phyloP scores from a whole-genome alignment of 2,113 vertebrate genomes.

The Mormoops blainvillei region DNA sequence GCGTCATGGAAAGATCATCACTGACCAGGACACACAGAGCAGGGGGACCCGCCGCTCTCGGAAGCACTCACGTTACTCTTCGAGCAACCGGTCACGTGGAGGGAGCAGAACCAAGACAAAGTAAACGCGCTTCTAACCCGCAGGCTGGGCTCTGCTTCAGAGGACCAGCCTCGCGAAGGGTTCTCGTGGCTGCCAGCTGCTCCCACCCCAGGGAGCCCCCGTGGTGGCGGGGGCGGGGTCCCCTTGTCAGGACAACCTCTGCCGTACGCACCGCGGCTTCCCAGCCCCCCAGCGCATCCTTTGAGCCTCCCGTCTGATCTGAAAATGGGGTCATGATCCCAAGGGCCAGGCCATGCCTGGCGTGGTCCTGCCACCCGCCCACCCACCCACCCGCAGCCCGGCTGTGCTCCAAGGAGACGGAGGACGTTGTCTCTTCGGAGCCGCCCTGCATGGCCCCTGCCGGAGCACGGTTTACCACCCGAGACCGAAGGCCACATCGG shows the following conservation, averaged over 20 bases:
- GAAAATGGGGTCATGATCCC: fast-evolving
- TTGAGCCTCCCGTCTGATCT: fast-evolving
- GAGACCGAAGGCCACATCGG: fast-evolving
- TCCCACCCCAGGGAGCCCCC: background rate
- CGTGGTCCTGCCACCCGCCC: fast-evolving
- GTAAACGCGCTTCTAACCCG: background rate
- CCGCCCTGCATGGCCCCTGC: fast-evolving
- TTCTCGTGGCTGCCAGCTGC: too few species aligned
- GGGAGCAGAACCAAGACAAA: background rate
- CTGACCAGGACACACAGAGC: background rate
- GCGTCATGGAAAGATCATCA: background rate
- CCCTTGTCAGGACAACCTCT: background rate
- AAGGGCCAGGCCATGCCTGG: too few species aligned
- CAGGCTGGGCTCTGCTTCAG: background rate
- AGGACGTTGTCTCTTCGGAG: fast-evolving
- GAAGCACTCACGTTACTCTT: background rate
- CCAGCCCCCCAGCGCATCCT: background rate
- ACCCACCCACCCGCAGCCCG: too few species aligned
- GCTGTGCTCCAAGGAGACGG: fast-evolving
- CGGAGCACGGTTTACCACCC: fast-evolving
- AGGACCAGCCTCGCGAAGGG: background rate
- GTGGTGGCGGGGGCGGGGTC: fast-evolving
- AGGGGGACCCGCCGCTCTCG: background rate
- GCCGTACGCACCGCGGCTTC: fast-evolving
- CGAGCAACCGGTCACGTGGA: background rate